Evolutionary conservation across 2,888 invertebrate species (phyloP), one percentile per base, ranked within the genome.

Genomic region (Gisinianus flammeolus): DNA sequence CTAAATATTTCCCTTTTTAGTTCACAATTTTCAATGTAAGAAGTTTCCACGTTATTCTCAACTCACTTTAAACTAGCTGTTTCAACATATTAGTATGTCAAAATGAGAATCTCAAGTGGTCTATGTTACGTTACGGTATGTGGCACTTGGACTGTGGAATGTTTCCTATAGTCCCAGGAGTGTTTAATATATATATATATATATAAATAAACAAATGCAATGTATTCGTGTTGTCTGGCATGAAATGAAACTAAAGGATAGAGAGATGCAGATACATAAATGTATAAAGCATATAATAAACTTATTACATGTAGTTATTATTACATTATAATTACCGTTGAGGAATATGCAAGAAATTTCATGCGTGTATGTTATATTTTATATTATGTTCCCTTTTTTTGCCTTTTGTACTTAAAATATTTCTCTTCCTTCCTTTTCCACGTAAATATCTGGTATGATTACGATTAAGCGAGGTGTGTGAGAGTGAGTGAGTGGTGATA

Each of bases 321-420:
- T 44, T 19, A 44, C 28, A 64, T 64, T 28, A 64, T 64, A 64
- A 64, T 64, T 64, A 64, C 64, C 64, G 64, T 64, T 64, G 64
- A 26, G 26, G 64, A 64, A 64, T 28, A 64, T 64, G 30, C 44
- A 44, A 44, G 44, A 19, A 44, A 19, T 44, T 64, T 64, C 16
- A 26, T 64, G 19, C 16, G 28, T 28, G 64, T 64, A 26, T 64
- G 64, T 1, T 26, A 44, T 44, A 44, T 44, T 44, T 44, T 44
- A 44, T n/a, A n/a, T n/a, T n/a, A n/a, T n/a, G 56, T 56, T 56
- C 56, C 56, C 56, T 56, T 56, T 44, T 44, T n/a, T n/a, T n/a
- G 44, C 19, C 19, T 44, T 44, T 64, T 26, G 64, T 64, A 56
- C 64, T 64, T 67, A 33, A 67, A 67, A 67, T 67, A 67, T 67